A percentile compares a stretch with the other conserved stretches of the same genome.
These are phyloP conservation scores for Drosophila nr. fundita DNA, from an alignment of 2,888 invertebrate species.

Conservation along the genomic window DNA sequence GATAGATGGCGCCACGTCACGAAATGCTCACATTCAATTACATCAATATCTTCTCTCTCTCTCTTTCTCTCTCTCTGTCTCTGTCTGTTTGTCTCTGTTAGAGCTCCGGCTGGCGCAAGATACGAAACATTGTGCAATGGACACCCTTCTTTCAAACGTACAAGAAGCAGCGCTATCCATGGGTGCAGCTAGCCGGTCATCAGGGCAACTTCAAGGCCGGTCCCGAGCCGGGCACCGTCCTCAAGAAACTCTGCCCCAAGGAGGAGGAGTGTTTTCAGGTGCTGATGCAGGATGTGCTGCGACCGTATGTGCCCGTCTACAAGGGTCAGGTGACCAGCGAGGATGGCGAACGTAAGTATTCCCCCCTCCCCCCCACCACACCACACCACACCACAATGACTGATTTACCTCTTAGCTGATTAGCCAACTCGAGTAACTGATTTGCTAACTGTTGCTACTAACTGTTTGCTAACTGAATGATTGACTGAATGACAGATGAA, in stretches of 20 bases:
- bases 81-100: slow-evolving; percentile 78
- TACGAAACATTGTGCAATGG: slow-evolving; percentile 97
- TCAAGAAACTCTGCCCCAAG: slow-evolving; percentile 95
- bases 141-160: slow-evolving; percentile 98
- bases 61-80: background rate
- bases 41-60: background rate
- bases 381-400: too few relatives aligned
- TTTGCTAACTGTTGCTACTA: background rate
- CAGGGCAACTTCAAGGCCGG: slow-evolving; percentile 98
- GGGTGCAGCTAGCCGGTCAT: slow-evolving; percentile 98
- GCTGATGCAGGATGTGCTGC: slow-evolving; percentile 93
- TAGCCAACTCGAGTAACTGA: background rate
- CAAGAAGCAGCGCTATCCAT: slow-evolving; percentile 97
- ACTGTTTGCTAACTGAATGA: background rate
- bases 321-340: slow-evolving; percentile 93
- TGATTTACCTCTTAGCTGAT: background rate
- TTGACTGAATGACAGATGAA: background rate
- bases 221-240: slow-evolving; percentile 95
- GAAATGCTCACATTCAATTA: background rate
- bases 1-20: slow-evolving; percentile 26
- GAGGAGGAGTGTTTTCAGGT: slow-evolving; percentile 95
- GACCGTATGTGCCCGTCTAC: slow-evolving; percentile 96
- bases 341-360: slow-evolving; percentile 89
- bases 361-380: too few relatives aligned
- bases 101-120: slow-evolving; percentile 97